Percentiles rank a stretch among this genome's conserved stretches.
Evolutionary conservation across 2,797 vertebrate genomes (phyloP).

Genomic region (Nasua narica): DNA sequence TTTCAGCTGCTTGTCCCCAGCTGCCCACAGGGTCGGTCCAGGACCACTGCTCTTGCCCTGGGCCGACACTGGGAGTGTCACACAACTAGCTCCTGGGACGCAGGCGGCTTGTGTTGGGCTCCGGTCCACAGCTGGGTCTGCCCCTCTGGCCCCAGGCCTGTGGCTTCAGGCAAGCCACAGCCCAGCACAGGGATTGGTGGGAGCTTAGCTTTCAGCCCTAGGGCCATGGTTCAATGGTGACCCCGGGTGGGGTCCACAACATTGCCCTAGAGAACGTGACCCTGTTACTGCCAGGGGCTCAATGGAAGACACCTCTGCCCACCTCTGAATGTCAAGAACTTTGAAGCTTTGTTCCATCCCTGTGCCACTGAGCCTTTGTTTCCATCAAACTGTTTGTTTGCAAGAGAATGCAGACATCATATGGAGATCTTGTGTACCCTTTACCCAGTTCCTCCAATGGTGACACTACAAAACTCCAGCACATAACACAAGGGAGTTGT

Average conservation of each 20-base stretch:
- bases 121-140: too few species aligned
- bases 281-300: neutral
- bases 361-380: neutral
- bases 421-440: too few species aligned
- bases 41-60: too few species aligned
- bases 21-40: neutral
- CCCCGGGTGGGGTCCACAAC: neutral
- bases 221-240: neutral
- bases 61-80: too few species aligned
- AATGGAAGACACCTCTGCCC: neutral
- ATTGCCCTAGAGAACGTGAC: neutral
- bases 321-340: neutral
- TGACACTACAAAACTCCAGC: neutral
- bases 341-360: neutral
- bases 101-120: neutral
- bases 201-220: too few species aligned
- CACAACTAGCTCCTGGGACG: neutral
- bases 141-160: neutral
- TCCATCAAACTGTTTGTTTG: neutral
- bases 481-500: too few species aligned
- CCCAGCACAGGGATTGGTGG: too few species aligned
- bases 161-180: accelerated
- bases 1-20: neutral
- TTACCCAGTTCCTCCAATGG: neutral
- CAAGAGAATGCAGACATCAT: neutral